Base-by-base conservation (phyloP, 2,113 vertebrate genomes). In the Poeciliopsis turrubarensis region DNA sequence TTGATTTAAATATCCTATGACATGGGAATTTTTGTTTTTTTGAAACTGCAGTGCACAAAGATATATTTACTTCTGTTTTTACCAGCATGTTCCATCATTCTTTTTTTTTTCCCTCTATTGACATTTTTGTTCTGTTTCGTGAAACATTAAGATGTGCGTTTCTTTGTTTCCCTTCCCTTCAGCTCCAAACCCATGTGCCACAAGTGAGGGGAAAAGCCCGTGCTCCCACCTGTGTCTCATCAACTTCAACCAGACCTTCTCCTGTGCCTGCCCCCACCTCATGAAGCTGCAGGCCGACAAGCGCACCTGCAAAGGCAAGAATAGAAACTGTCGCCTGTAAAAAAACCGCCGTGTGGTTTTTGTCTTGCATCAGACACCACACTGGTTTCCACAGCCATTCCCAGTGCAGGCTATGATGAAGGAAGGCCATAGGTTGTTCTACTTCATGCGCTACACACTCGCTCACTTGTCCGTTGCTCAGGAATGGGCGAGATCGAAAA, bases 181-280 rank as follows among this genome's bases (percentile, higher is more conserved):
- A 98, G 97, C 96, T 90, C 96, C 97, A 3, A 99, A 99, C 73
- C 97, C 97, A 0, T 99, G 98, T 31, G 96, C 96, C 62, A 93
- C 93, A 71, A 95, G 95, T 0, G 95, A 95, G 1, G 96, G 97
- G n/a, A 96, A 93, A 80, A 95, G 95, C 7, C 97, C 95, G 0
- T 99, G 98, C 82, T 98, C 97, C 78, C 98, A 99, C 84, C 94
- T 99, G 64, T 99, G 98, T 87, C 96, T 99, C 84, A 99, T 99
- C 90, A 98, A 97, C 93, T 99, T 97, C 92, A 99, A 99, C 92
- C 96, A 97, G 79, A 96, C 96, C 0, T 93, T 96, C 79, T 96
- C 98, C 83, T 99, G 98, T 0, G 96, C 97, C 81, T 99, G 98
- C 60, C 98, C 98, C 5, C 98, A 99, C 86, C 97, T 99, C 85